phyloP scores from a whole-genome alignment of 2,113 vertebrate species.

The Lophotis ruficrista region DNA sequence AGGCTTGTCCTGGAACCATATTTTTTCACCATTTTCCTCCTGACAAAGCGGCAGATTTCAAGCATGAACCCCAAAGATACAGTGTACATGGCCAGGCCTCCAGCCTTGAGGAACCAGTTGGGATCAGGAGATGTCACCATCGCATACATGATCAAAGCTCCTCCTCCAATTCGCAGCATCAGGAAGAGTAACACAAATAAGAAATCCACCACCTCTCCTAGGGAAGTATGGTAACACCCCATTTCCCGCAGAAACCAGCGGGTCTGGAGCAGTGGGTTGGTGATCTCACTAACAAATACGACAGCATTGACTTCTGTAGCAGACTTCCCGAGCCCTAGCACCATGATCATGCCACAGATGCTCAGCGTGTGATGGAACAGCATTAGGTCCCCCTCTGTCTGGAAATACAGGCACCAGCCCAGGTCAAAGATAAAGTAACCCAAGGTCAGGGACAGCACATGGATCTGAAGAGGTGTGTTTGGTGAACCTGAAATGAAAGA shows the following conservation, averaged over 20 bases:
- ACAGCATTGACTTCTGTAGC: constrained; percentile 83
- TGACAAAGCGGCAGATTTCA: constrained; percentile 82
- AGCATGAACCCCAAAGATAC: constrained; percentile 86
- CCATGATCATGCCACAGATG: constrained; percentile 85
- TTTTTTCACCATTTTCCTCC: constrained; percentile 73
- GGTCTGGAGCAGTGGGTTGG: constrained; percentile 87
- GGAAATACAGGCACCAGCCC: constrained; percentile 87
- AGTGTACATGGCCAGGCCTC: constrained; percentile 85
- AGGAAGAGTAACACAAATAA: constrained; percentile 85
- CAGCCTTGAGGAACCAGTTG: constrained; percentile 84
- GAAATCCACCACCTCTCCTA: constrained; percentile 81
- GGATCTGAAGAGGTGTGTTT: constrained; percentile 84
- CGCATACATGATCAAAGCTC: constrained; percentile 81
- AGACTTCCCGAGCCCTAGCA: constrained; percentile 82
- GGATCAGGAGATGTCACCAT: constrained; percentile 80
- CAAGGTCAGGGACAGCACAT: constrained; percentile 81
- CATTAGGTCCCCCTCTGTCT: constrained; percentile 86
- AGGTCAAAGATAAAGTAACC: constrained; percentile 91
- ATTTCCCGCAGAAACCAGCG: constrained; percentile 88
- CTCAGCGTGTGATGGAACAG: constrained; percentile 87
- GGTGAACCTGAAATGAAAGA: constrained; percentile 76
- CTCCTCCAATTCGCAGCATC: constrained; percentile 81
- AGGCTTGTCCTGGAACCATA: constrained; percentile 23
- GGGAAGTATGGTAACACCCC: constrained; percentile 71
- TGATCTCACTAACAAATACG: constrained; percentile 87